Evolutionary conservation across 2,113 vertebrate genomes (phyloP), one percentile per base, ranked within the genome.

Genomic region (Zosterops hypoxanthus): DNA sequence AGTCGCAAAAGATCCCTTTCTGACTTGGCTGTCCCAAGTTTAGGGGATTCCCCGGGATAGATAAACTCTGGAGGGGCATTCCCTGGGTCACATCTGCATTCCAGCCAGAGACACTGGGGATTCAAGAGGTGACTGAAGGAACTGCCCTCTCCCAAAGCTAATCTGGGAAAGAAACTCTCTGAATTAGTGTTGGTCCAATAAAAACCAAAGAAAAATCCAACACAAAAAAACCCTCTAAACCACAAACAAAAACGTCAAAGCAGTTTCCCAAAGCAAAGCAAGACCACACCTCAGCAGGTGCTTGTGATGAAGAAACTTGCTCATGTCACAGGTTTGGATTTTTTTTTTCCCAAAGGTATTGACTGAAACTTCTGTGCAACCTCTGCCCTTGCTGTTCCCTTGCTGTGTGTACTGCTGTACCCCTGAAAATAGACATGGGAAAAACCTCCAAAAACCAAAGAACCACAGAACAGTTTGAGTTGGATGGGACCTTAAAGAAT

Each of bases 261-360:
- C 25, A 29, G 5, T 63, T 86, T 70, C 11, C 19, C 12, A 39
- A 55, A 86, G 46, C n/a, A 69, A 77, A 78, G 31, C 20, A 31
- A 63, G 39, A 9, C 34, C 17, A n/a, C 0, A 0, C 61, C 39
- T 70, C 34, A 66, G 42, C 12, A 85, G 57, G 23, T 71, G 25
- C 33, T 19, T 61, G 8, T 21, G 72, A 21, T 46, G 39, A 42
- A n/a, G 29, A 56, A 65, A 34, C 9, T 49, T 41, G 31, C 17
- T 55, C 25, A 55, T 8, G 47, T 42, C 47, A 50, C 12, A 57
- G 9, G 16, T 50, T 33, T 44, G 25, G 9, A 20, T 6, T 9
- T 3, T 2, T 3, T 2, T 80, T 31, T 26, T 29, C 8, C 29
- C 5, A 17, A 39, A 83, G 11, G 4, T 5, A 16, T 1, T 25